Percentiles rank a stretch among this genome's conserved stretches.
phyloP scores from a whole-genome alignment of 2,888 invertebrate species.

The Timandra comae region DNA sequence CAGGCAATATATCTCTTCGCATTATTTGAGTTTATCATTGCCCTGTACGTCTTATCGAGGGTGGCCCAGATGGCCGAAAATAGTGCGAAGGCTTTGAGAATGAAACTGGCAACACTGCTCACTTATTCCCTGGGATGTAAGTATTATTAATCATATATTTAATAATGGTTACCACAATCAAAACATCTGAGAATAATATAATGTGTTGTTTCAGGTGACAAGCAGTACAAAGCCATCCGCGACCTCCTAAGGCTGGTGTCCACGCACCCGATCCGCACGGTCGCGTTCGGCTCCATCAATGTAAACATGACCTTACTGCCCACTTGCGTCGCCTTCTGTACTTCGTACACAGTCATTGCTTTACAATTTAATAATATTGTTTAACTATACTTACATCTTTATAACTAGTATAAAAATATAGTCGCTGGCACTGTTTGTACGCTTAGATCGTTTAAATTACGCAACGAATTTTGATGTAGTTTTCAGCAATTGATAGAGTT shows the following conservation, averaged over 20 bases:
- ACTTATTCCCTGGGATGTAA: conserved; percentile 25
- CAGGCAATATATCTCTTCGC: conserved; percentile 8
- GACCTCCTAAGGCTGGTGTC: conserved; percentile 4
- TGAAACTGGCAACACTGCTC: conserved; percentile 27
- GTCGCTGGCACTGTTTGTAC: too few species aligned
- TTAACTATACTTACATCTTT: too few species aligned
- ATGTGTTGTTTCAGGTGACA: conserved; percentile 12
- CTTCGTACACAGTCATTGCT: conserved; percentile 39
- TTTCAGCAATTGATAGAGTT: too few species aligned
- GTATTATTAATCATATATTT: conserved; percentile 9
- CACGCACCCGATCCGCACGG: conserved; percentile 4
- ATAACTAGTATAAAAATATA: too few species aligned
- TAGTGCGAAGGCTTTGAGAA: conserved; percentile 21
- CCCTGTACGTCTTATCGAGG: conserved; percentile 26
- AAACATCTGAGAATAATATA: too few species aligned
- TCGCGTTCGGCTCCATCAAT: conserved; percentile 24
- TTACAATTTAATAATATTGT: not conserved
- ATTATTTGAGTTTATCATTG: conserved; percentile 20
- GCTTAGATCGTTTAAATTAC: too few species aligned
- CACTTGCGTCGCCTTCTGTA: conserved; percentile 31
- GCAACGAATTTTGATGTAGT: too few species aligned
- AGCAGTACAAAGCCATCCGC: conserved; percentile 3
- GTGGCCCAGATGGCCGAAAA: conserved; percentile 32
- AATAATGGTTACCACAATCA: too few species aligned
- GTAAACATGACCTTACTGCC: conserved; percentile 39